Conservation (phyloP, 1,140 invertebrate genomes). For the Calliphora vicina region DNA sequence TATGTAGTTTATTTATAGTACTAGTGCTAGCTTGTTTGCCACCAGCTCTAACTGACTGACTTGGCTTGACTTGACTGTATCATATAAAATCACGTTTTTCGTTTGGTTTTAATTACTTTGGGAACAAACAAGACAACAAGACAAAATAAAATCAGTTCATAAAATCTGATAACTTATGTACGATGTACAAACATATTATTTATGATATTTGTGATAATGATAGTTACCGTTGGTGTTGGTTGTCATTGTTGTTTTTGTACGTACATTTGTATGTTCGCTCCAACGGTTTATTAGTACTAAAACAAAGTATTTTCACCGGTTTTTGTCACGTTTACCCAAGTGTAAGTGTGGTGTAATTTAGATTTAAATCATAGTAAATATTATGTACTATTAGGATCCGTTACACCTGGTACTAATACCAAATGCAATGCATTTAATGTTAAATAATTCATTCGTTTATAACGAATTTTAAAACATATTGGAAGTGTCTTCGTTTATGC, state of each 20-base stretch:
- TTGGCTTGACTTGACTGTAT: background rate
- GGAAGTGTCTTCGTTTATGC: no score
- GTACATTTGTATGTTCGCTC: background rate
- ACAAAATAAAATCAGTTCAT: background rate
- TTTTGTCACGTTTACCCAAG: background rate
- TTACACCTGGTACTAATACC: no score
- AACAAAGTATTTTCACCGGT: background rate
- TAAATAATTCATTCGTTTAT: no score
- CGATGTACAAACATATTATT: background rate
- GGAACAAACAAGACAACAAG: background rate
- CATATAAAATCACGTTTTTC: background rate
- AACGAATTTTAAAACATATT: no score
- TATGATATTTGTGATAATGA: conserved; percentile 10
- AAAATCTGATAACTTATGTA: background rate
- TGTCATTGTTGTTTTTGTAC: no score
- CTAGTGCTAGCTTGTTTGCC: no score
- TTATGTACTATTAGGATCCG: no score
- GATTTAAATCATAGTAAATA: no score
- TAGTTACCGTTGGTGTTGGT: background rate
- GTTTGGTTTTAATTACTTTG: conserved; percentile 10
- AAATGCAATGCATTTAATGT: no score
- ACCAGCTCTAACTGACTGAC: background rate
- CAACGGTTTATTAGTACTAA: background rate
- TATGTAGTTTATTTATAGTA: no score
- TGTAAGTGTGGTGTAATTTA: no score